Evolutionary conservation across 1,140 invertebrate species (phyloP).

Genomic region (Artemia franciscana): DNA sequence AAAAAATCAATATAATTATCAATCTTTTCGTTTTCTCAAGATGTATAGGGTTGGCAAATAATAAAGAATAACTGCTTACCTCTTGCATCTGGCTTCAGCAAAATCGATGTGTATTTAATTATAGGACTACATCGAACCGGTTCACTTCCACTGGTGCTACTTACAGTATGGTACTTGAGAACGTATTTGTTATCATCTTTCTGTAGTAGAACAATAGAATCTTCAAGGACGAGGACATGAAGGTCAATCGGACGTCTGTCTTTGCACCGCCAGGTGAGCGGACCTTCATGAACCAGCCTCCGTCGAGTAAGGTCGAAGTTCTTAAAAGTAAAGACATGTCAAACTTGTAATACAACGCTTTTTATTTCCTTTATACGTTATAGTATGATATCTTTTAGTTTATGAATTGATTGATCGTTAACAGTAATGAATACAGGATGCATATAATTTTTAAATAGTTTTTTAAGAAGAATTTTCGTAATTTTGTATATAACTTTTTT

Average conservation of each 20-base stretch:
- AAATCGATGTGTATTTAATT: slow-evolving; percentile 40
- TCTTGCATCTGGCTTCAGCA: slow-evolving; percentile 53
- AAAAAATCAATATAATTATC: background rate
- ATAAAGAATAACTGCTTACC: too few species aligned
- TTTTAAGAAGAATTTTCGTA: too few species aligned
- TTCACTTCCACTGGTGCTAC: slow-evolving; percentile 16
- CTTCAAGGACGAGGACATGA: slow-evolving; percentile 64
- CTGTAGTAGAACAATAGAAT: slow-evolving; percentile 63
- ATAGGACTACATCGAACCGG: slow-evolving; percentile 33
- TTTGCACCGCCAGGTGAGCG: slow-evolving; percentile 41
- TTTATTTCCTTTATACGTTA: background rate
- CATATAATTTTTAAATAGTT: too few species aligned
- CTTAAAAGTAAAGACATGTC: slow-evolving; percentile 21
- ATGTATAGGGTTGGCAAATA: too few species aligned
- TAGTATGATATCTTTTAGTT: background rate
- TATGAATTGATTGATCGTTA: background rate
- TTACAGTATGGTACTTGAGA: slow-evolving; percentile 42
- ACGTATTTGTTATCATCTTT: slow-evolving; percentile 65
- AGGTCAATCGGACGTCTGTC: slow-evolving; percentile 51
- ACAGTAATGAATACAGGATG: too few species aligned
- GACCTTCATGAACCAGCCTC: slow-evolving; percentile 59
- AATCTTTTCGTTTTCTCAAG: background rate
- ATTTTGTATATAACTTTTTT: too few species aligned
- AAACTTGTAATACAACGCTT: background rate
- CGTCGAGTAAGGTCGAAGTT: slow-evolving; percentile 58